phyloP scores from a whole-genome alignment of 2,888 invertebrate genomes.

The Hypomecis atomaria region DNA sequence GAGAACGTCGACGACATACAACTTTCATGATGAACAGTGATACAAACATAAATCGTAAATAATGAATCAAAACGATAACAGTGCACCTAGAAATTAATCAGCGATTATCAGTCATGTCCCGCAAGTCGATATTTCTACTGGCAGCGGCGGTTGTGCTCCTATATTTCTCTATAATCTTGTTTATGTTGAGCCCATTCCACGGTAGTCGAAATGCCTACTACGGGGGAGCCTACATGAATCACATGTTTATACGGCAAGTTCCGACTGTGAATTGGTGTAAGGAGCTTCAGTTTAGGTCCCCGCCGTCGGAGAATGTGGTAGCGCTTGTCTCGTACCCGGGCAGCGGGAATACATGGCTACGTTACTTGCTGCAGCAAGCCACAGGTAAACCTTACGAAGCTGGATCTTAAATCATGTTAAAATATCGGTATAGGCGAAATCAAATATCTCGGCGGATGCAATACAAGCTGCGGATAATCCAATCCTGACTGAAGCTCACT shows the following conservation, averaged over 20 bases:
- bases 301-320: slow-evolving; percentile 77
- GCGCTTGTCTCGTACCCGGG: slow-evolving; percentile 92
- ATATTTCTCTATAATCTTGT: slow-evolving; percentile 74
- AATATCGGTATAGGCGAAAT: too few relatives aligned
- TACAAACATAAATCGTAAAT: slow-evolving; percentile 15
- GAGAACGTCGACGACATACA: too few relatives aligned
- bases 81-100: slow-evolving; percentile 3
- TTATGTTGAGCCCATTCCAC: slow-evolving; percentile 72
- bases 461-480: too few relatives aligned
- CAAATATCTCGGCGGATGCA: too few relatives aligned
- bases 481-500: too few relatives aligned
- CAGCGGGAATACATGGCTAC: slow-evolving; percentile 93
- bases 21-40: not conserved
- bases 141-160: slow-evolving; percentile 66
- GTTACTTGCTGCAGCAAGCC: slow-evolving; percentile 91
- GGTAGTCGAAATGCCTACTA: slow-evolving; percentile 58
- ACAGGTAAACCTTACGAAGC: slow-evolving; percentile 83
- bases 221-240: slow-evolving; percentile 60
- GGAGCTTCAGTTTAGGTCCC: slow-evolving; percentile 74
- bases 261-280: slow-evolving; percentile 81
- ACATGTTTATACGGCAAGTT: slow-evolving; percentile 62
- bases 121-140: slow-evolving; percentile 68
- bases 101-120: slow-evolving; percentile 59
- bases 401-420: too few relatives aligned
- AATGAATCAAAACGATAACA: slow-evolving; percentile 36